Evolutionary conservation across 1,140 invertebrate species (phyloP).

Genomic region (Ooceraea biroi): DNA sequence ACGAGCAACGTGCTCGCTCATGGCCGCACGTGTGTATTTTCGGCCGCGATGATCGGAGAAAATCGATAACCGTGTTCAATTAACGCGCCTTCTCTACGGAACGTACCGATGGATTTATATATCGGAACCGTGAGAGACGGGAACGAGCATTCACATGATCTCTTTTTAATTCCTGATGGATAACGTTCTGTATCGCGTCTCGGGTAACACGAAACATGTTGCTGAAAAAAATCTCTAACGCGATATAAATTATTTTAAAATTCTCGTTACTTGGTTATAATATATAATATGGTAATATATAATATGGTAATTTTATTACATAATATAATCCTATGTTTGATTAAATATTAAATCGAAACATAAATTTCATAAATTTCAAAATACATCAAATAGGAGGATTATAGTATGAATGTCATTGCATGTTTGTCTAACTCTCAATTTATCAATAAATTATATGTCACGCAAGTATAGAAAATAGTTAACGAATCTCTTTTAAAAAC

Average conservation of each 20-base stretch:
- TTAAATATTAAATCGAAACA: conserved; percentile 8
- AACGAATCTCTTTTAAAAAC: background rate
- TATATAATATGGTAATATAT: too few relatives aligned
- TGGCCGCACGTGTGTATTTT: conserved; percentile 61
- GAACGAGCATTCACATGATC: background rate
- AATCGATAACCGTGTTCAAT: conserved; percentile 73
- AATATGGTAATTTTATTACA: conserved; percentile 20
- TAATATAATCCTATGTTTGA: background rate
- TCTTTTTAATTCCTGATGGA: conserved; percentile 23
- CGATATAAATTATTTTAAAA: conserved; percentile 21
- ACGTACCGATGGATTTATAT: conserved; percentile 68
- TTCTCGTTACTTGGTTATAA: conserved; percentile 3
- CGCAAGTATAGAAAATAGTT: background rate
- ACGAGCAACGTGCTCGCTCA: conserved; percentile 36
- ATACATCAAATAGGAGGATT: background rate
- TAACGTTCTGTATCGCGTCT: background rate
- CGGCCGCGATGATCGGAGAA: conserved; percentile 64
- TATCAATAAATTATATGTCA: too few relatives aligned
- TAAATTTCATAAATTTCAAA: conserved; percentile 8
- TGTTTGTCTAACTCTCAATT: too few relatives aligned
- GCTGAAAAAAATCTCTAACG: background rate
- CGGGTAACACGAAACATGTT: background rate
- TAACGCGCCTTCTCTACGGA: conserved; percentile 65
- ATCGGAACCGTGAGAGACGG: conserved; percentile 46
- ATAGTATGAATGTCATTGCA: too few relatives aligned